Conservation (phyloP, 1,140 invertebrate genomes). For the Octopus bimaculoides region DNA sequence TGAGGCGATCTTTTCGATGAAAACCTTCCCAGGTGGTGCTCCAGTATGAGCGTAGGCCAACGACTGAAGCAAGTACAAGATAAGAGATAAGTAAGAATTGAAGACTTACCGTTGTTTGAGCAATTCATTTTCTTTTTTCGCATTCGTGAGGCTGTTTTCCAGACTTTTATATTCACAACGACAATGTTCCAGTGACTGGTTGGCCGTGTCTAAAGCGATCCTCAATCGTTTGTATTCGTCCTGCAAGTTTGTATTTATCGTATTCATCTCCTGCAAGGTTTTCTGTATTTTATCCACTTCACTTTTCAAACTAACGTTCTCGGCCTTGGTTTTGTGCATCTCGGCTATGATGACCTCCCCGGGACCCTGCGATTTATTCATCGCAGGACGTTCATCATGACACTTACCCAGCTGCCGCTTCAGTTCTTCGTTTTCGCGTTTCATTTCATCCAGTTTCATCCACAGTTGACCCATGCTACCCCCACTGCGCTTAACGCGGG, state of each 20-base stretch:
- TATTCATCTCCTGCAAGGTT: slow-evolving; percentile 40
- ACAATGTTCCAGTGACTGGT: slow-evolving; percentile 42
- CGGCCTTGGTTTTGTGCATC: slow-evolving; percentile 35
- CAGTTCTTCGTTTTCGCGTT: slow-evolving; percentile 49
- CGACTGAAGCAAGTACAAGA: no score
- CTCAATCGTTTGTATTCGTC: slow-evolving; percentile 48
- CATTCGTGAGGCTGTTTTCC: slow-evolving; percentile 34
- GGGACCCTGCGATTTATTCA: slow-evolving; percentile 34
- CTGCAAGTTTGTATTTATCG: slow-evolving; percentile 33
- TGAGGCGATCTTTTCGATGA: no score
- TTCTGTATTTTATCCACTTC: slow-evolving; percentile 41
- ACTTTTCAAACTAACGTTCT: slow-evolving; percentile 39
- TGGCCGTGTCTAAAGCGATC: slow-evolving; percentile 40
- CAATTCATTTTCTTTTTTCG: slow-evolving; percentile 42
- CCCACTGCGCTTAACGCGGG: slow-evolving; percentile 19
- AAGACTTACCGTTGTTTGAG: slow-evolving; percentile 42
- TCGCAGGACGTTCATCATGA: slow-evolving; percentile 28
- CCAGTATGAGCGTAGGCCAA: no score
- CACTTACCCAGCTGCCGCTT: slow-evolving; percentile 28
- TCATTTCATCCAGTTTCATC: slow-evolving; percentile 51
- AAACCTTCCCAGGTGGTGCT: no score
- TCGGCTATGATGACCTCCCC: slow-evolving; percentile 42
- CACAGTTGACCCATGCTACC: slow-evolving; percentile 50
- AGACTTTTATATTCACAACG: slow-evolving; percentile 39
- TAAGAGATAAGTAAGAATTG: no score